Evolutionary conservation across 2,113 vertebrate species (phyloP), one percentile per base, ranked within the genome.

Genomic region (Trochalopteron elliotii): DNA sequence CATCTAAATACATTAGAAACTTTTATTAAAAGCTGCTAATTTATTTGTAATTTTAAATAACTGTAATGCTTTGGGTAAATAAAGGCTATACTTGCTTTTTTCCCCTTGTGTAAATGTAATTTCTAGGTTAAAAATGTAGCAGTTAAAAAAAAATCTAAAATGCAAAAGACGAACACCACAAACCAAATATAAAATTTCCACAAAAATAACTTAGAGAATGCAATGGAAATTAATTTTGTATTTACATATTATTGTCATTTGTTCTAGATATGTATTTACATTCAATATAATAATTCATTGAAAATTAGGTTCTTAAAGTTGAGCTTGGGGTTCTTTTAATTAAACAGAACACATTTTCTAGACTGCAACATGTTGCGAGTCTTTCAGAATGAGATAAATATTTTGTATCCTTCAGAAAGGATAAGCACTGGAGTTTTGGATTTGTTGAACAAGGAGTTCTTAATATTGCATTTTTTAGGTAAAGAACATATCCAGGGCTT

Each of bases 361-460:
- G 37, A 27, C 18, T 68, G 40, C 17, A 7, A 7, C 7, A 9
- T 50, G 2, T 57, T 86, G 19, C 0, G 0, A 47, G 30, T 52
- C 16, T 22, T 89, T 84, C 11, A 49, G 55, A 57, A 65, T 40
- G n/a, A 55, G 44, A 13, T 40, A 37, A 28, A n/a, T 18, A 3
- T 74, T 89, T 7, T 12, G 1, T 60, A 14, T 78, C 42, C 49
- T 81, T 81, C 49, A 64, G 40, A 87, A 93, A n/a, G 8, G 13
- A 49, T 49, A 53, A 35, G 31, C 0, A 0, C 33, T 44, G 35
- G 22, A 56, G 20, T 31, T 86, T 18, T 40, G 40, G 12, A 19
- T 53, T 74, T 72, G n/a, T 64, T 80, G 24, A 84, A 30, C 18
- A 63, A 9, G 42, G 28, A n/a, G 42, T 91, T 92, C 15, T 60